Evolutionary conservation across 2,888 invertebrate genomes (phyloP).

Genomic region (Drosophila cyrtoloma): DNA sequence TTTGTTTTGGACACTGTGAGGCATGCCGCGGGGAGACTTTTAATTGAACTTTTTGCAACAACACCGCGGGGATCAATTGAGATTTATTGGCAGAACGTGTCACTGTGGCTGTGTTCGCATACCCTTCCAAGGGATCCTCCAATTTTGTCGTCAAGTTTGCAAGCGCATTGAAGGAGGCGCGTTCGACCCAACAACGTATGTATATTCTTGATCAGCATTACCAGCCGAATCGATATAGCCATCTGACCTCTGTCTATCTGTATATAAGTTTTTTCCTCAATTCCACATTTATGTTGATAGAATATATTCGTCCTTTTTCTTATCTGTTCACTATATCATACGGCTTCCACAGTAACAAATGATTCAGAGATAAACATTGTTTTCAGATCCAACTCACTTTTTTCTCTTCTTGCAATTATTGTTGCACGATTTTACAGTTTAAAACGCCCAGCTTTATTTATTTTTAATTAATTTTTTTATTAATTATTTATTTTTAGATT

Average conservation of each 20-base stretch:
- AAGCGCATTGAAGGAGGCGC: not conserved
- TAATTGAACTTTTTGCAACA: conserved; percentile 80
- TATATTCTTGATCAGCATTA: not conserved
- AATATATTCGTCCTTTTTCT: not conserved
- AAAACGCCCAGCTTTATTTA: not conserved
- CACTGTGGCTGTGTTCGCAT: conserved; percentile 37
- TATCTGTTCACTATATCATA: not conserved
- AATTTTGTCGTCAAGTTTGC: not conserved
- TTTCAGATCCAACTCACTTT: not conserved
- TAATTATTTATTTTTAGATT: not conserved
- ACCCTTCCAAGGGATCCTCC: not conserved
- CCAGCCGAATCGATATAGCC: not conserved
- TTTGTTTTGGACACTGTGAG: conserved; percentile 36
- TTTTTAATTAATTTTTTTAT: not conserved
- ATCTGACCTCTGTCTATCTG: not conserved
- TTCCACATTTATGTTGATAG: not conserved
- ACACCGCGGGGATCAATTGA: conserved; percentile 78
- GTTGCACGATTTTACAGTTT: not conserved
- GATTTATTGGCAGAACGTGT: conserved; percentile 79
- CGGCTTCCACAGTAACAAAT: not conserved
- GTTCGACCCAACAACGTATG: fast-evolving
- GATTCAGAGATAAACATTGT: not conserved
- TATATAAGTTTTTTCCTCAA: not conserved
- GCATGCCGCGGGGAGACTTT: conserved; percentile 57
- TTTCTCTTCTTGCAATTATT: not conserved